Evolutionary conservation across 2,888 invertebrate species (phyloP).

Genomic region (Agriopis marginaria): DNA sequence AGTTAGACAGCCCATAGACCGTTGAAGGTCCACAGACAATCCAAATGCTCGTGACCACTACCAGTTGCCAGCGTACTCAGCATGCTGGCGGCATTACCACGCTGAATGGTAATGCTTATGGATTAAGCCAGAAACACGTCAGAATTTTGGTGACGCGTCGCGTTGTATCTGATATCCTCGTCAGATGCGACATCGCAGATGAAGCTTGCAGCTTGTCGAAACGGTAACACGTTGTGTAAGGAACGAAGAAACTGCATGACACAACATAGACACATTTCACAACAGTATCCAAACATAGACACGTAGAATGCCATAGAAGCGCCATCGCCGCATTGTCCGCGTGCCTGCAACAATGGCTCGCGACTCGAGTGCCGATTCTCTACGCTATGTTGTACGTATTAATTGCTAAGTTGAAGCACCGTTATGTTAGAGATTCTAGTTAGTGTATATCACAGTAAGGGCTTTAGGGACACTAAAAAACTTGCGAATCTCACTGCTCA

Average conservation of each 20-base stretch:
- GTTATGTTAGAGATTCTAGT: conserved; percentile 14
- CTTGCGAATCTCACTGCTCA: too few relatives aligned
- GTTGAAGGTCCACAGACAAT: too few relatives aligned
- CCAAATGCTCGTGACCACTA: too few relatives aligned
- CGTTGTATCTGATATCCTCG: too few relatives aligned
- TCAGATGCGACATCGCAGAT: too few relatives aligned
- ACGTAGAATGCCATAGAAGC: conserved; percentile 3
- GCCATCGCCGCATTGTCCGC: conserved; percentile 11
- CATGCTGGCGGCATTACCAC: too few relatives aligned
- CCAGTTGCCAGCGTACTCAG: too few relatives aligned
- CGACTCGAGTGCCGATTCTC: conserved; percentile 22
- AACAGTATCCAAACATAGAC: neutral
- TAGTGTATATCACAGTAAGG: neutral
- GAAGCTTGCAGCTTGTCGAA: neutral
- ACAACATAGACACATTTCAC: neutral
- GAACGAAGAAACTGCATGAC: neutral
- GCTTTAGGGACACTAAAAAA: neutral
- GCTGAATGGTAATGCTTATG: too few relatives aligned
- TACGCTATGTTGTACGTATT: conserved; percentile 30
- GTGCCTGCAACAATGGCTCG: conserved; percentile 9
- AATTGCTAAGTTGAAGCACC: conserved; percentile 28
- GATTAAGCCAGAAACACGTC: too few relatives aligned
- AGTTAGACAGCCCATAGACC: too few relatives aligned
- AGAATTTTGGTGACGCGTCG: too few relatives aligned
- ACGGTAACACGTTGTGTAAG: neutral